These are phyloP conservation scores for Mormyrus proboscirostris DNA, from an alignment of 2,797 vertebrate genomes.

Conservation along the genomic window DNA sequence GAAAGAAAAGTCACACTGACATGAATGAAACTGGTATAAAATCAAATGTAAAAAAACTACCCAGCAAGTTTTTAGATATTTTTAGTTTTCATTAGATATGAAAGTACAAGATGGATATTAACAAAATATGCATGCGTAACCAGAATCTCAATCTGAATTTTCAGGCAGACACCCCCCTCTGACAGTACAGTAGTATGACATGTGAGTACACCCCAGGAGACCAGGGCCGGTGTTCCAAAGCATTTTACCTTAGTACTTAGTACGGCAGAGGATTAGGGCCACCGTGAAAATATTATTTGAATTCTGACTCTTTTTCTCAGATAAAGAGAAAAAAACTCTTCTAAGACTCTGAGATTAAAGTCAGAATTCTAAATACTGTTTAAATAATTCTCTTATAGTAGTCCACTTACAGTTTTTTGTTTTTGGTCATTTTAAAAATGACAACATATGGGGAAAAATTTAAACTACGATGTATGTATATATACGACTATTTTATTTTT, in stretches of 20 bases:
- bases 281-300: too few relatives aligned
- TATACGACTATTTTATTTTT: too few relatives aligned
- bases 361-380: neutral
- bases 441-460: neutral
- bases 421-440: neutral
- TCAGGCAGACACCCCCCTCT: neutral
- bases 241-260: neutral
- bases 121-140: neutral
- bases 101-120: neutral
- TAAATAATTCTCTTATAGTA: neutral
- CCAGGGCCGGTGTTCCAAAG: neutral
- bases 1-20: neutral
- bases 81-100: neutral
- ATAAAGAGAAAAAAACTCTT: too few relatives aligned
- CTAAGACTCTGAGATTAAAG: too few relatives aligned
- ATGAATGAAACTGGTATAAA: neutral
- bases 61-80: neutral
- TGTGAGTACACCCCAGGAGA: neutral
- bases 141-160: neutral
- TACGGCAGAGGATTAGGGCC: too few relatives aligned
- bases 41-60: neutral
- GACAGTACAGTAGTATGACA: neutral
- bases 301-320: too few relatives aligned
- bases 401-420: neutral
- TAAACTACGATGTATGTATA: neutral